A percentile compares a stretch with the other conserved stretches of the same genome.
Conservation (phyloP, 2,113 vertebrate species). For the Smithornis capensis region DNA sequence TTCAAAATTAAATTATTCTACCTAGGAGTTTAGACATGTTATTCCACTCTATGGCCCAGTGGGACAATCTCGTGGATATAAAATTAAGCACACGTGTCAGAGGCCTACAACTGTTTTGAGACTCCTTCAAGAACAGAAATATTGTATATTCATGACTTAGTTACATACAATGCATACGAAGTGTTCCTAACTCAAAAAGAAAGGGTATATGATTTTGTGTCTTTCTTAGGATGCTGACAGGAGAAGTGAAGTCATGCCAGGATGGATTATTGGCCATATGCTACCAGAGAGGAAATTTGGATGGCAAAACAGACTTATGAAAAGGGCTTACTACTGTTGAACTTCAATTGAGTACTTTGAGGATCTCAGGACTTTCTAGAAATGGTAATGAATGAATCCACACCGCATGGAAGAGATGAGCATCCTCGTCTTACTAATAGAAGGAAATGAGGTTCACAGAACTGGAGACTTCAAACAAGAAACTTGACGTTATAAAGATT, state of each 20-base stretch:
- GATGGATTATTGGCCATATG: background rate
- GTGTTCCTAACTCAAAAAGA: background rate
- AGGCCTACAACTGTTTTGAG: background rate
- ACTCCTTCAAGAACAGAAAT: background rate
- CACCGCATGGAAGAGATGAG: background rate
- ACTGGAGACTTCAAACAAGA: background rate
- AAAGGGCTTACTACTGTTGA: background rate
- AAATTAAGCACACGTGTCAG: rapidly evolving
- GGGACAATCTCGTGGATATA: background rate
- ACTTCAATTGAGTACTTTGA: background rate
- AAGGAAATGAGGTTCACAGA: background rate
- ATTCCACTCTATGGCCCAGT: background rate
- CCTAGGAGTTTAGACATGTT: background rate
- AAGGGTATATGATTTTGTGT: background rate
- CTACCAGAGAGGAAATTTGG: background rate
- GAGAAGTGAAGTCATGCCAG: background rate
- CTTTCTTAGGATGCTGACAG: background rate
- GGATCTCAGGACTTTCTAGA: background rate
- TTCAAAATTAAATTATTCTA: background rate
- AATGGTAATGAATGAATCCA: background rate
- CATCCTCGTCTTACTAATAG: background rate
- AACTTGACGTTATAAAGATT: background rate
- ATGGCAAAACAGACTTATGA: background rate
- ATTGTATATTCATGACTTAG: background rate
- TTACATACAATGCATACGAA: background rate